Evolutionary conservation across 2,797 vertebrate genomes (phyloP).

Genomic region (Dendrocincla fuliginosa): DNA sequence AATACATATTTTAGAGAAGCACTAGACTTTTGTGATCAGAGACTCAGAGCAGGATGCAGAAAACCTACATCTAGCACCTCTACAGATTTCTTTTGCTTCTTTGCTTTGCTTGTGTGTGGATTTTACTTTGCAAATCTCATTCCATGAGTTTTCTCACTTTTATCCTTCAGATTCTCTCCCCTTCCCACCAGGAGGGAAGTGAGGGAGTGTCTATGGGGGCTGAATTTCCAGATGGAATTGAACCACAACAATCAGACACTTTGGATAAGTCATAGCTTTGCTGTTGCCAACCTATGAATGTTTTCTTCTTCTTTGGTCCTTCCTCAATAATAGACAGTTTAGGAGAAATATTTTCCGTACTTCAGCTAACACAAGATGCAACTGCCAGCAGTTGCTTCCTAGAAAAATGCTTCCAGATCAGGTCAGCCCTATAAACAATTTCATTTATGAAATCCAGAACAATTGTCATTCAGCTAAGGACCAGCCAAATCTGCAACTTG

Average conservation of each 20-base stretch:
- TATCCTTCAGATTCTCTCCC: neutral
- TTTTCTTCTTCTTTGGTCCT: neutral
- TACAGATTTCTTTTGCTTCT: neutral
- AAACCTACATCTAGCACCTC: neutral
- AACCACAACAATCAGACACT: neutral
- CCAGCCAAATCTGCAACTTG: rapidly evolving
- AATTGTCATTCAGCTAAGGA: neutral
- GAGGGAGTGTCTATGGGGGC: rapidly evolving
- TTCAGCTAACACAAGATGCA: neutral
- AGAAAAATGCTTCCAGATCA: neutral
- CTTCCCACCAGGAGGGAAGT: neutral
- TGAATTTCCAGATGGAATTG: neutral
- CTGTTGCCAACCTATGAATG: neutral
- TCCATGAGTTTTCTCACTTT: neutral
- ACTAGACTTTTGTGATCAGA: neutral
- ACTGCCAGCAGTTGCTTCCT: neutral
- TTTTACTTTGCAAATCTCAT: neutral
- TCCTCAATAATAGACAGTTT: neutral
- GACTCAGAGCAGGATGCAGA: neutral
- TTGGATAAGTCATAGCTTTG: neutral
- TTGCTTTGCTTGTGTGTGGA: neutral
- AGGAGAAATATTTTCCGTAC: neutral
- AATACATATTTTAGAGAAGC: neutral
- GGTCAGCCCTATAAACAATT: neutral
- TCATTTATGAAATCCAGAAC: neutral